Base-by-base conservation (phyloP, 2,888 invertebrate genomes). In the Drosophila peninsularis region DNA sequence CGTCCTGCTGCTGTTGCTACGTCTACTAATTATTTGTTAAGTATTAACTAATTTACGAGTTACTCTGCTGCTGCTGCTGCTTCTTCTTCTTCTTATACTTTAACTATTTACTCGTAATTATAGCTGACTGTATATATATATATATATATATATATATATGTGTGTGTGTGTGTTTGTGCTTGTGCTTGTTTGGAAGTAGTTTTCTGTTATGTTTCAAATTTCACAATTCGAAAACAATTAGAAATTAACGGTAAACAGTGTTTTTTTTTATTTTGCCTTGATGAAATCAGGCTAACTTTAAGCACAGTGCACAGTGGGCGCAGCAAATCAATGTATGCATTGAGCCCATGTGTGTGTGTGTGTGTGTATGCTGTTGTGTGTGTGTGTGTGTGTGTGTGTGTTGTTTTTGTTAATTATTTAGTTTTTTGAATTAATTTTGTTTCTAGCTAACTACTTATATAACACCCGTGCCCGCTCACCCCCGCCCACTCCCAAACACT, bases 401-500 rank as follows among this genome's bases (percentile, higher is more conserved):
- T 32, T 50, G 3, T 42, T 30, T 14, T 32, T 50, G 36, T n/a
- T 50, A 27, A 36, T 53, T 39, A 7, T 52, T 17, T 11, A 6
- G 1, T 21, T 27, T 27, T 36, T 27, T 36, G 19, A 2, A 7
- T 36, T 34, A 19, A 32, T 6, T 63, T 44, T 44, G 21, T 52
- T 45, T 45, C 66, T 71, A 56, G 36, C 72, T 45, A 63, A 41
- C 71, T 65, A 65, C 36, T 60, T 65, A 55, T 11, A 37, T 14
- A 44, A 55, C 57, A 54, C 7, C 50, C 63, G 13, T 39, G 5
- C 37, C 45, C 52, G 19, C 49, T 6, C 13, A n/a, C 37, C 10
- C 19, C 19, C 5, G 2, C 27, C 27, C 36, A 19, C 37, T 30
- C 30, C 21, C 34, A 32, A 47, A 30, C 17, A 17, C 30, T 32